Base-by-base conservation (phyloP, 2,797 vertebrate genomes). In the Tarsius wallacei region DNA sequence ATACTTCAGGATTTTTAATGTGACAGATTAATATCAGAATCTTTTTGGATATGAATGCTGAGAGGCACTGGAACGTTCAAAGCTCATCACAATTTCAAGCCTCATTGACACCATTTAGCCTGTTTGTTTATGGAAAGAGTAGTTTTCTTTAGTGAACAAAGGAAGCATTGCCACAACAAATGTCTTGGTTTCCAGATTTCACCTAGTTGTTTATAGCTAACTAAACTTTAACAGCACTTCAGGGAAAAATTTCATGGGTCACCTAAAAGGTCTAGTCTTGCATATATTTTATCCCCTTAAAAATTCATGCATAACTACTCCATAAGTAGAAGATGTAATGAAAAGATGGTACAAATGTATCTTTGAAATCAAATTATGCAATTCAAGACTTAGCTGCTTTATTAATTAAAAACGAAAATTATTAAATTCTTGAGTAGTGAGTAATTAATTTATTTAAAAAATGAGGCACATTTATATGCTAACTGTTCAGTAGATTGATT, bases 51-150 rank as follows among this genome's bases (percentile, higher is more conserved):
- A 63, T 71, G 87, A 97, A 90, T 83, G 31, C 59, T 68, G 17
- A 91, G 15, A 47, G 74, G 8, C 64, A 70, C n/a, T 24, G 66
- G 61, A 91, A 81, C 0, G 0, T 95, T 96, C 51, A 78, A 70
- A 85, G 28, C 28, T 77, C 57, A 78, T 93, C 77, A 87, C 77
- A 94, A 77, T 96, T 90, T 96, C 47, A 97, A 70, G 82, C n/a
- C 85, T 94, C 81, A 61, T 42, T 93, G 90, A 88, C 42, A 84
- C 2, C 63, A 74, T 90, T 92, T 85, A 90, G 78, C 26, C 33
- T 66, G 26, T 0, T 0, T 71, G 36, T 82, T 95, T 95, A 90
- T 74, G 24, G 47, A 94, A 64, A 93, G n/a, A 68, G 33, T 49
- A 17, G 3, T 78, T 90, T 85, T 91, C 64, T 70, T 92, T 66